These are phyloP conservation scores for Lophochroa leadbeateri DNA, from an alignment of 2,113 vertebrate species.

Conservation along the genomic window DNA sequence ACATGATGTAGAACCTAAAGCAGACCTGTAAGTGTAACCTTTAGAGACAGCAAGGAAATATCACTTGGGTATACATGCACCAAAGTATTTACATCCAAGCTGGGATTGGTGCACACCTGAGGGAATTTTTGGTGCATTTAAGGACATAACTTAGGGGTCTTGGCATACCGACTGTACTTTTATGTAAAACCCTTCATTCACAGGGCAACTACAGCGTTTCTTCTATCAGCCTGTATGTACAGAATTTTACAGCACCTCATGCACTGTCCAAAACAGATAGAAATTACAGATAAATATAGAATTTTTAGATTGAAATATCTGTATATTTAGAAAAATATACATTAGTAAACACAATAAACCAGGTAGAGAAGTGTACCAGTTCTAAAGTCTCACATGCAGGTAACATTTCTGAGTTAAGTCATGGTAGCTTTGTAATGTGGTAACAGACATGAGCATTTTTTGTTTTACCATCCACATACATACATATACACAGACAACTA, in stretches of 20 bases:
- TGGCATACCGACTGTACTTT: not conserved
- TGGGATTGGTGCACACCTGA: not conserved
- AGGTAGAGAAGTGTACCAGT: slow-evolving; percentile 53
- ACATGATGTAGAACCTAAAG: not conserved
- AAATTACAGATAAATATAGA: slow-evolving; percentile 68
- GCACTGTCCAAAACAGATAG: slow-evolving; percentile 52
- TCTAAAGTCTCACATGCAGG: slow-evolving; percentile 55
- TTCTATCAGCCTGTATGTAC: slow-evolving; percentile 44
- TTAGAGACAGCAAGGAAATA: not conserved
- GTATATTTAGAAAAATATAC: slow-evolving; percentile 70
- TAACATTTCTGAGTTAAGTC: slow-evolving; percentile 49
- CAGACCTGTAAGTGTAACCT: not conserved
- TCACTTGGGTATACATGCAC: not conserved
- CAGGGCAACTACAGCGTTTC: slow-evolving; percentile 30
- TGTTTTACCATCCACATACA: slow-evolving; percentile 53
- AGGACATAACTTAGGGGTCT: not conserved
- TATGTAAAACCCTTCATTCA: slow-evolving; percentile 18
- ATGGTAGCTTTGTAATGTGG: slow-evolving; percentile 24
- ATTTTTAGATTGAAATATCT: slow-evolving; percentile 57
- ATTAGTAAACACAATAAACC: slow-evolving; percentile 65
- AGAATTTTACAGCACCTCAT: slow-evolving; percentile 60
- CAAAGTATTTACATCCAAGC: not conserved
- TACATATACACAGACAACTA: slow-evolving; percentile 59
- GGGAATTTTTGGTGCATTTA: not conserved
- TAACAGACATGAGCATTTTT: slow-evolving; percentile 27